A percentile compares a stretch with the other conserved stretches of the same genome.
Conservation (phyloP, 2,888 invertebrate species). For the Plagiodera versicolora region DNA sequence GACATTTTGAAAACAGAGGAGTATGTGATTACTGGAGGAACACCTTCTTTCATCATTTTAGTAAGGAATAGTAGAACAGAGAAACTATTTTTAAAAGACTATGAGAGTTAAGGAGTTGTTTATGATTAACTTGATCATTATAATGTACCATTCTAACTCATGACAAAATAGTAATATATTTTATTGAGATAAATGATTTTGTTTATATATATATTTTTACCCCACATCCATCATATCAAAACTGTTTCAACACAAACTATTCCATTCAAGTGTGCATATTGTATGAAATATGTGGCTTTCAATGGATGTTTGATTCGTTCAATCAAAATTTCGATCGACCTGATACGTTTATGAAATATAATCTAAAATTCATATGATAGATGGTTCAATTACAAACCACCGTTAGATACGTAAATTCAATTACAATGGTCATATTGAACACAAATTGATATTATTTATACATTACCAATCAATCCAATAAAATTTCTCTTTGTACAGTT, state of each 20-base stretch:
- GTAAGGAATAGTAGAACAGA: conserved; percentile 62
- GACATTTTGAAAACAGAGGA: conserved; percentile 63
- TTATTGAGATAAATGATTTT: no score
- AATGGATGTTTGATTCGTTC: no score
- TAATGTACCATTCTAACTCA: no score
- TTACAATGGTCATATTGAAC: background rate
- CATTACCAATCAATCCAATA: background rate
- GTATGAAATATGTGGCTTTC: no score
- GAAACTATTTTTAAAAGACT: conserved; percentile 57
- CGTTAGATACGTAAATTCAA: background rate
- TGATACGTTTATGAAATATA: background rate
- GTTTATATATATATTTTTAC: no score
- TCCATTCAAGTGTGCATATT: no score
- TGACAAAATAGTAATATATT: no score
- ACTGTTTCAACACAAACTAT: no score
- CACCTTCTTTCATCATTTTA: conserved; percentile 67
- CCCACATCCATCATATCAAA: no score
- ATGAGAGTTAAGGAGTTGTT: background rate
- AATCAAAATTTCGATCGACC: background rate
- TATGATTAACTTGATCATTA: no score
- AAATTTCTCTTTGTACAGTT: background rate
- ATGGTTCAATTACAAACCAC: background rate
- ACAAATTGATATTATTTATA: background rate
- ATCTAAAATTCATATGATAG: background rate
- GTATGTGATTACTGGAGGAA: conserved; percentile 65